Conservation (phyloP, 2,888 invertebrate species). For the Arctia plantaginis region DNA sequence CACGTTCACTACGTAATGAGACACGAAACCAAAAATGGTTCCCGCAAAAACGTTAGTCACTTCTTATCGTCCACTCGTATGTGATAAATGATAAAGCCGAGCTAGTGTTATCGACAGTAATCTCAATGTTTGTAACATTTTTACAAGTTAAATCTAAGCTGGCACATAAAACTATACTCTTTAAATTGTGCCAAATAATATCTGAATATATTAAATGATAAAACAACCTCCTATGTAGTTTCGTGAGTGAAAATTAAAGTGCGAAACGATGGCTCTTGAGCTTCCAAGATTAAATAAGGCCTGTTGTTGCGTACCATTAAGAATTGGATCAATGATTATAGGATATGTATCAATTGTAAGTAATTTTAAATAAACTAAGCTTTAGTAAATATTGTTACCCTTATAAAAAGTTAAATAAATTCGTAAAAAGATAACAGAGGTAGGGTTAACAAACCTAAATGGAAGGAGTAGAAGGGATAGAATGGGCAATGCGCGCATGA, state of each 20-base stretch:
- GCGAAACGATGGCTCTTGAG: constrained; percentile 46
- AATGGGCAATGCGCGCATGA: no score
- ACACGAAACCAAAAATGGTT: constrained; percentile 3
- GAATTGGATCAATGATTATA: constrained; percentile 71
- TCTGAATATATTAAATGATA: neutral
- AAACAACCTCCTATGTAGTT: neutral
- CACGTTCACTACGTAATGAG: neutral
- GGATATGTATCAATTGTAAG: constrained; percentile 79
- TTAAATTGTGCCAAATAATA: neutral
- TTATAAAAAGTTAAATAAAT: neutral
- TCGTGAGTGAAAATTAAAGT: constrained; percentile 4
- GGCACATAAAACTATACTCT: neutral
- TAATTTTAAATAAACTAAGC: constrained; percentile 27
- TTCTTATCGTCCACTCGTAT: constrained; percentile 29
- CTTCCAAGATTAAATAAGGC: constrained; percentile 69
- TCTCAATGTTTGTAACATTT: constrained; percentile 22
- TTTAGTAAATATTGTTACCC: neutral
- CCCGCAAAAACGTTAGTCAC: neutral
- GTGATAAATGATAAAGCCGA: constrained; percentile 52
- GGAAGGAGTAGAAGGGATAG: neutral
- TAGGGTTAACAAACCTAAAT: neutral
- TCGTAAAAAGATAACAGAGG: neutral
- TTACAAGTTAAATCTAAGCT: constrained; percentile 8
- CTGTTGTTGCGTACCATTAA: constrained; percentile 70
- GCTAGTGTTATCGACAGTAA: constrained; percentile 36